Evolutionary conservation across 2,888 invertebrate species (phyloP).

Genomic region (Mallateleia sp.): DNA sequence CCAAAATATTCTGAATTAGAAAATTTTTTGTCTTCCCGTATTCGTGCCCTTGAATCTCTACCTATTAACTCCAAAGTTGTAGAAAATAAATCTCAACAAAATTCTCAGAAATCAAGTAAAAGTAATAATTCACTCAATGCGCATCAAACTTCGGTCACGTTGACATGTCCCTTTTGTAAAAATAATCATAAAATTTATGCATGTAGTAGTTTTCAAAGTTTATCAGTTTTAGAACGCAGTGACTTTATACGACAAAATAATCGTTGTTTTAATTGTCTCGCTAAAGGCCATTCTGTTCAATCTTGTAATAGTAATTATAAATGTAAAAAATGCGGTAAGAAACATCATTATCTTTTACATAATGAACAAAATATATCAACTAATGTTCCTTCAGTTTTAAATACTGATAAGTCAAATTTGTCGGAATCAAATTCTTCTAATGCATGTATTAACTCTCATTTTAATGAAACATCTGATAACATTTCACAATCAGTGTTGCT

Average conservation of each 20-base stretch:
- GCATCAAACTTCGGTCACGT: too few species aligned
- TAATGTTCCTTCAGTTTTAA: not conserved
- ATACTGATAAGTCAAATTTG: not conserved
- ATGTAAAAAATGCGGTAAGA: constrained; percentile 11
- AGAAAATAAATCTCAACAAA: too few species aligned
- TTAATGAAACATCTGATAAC: not conserved
- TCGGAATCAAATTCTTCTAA: not conserved
- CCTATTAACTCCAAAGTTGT: too few species aligned
- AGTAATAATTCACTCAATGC: too few species aligned
- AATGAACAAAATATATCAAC: not conserved
- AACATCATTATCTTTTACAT: constrained; percentile 46
- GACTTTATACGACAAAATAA: constrained; percentile 13
- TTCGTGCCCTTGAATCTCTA: constrained; percentile 11
- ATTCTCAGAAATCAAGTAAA: too few species aligned
- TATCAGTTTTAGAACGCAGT: not conserved
- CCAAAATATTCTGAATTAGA: constrained; percentile 5
- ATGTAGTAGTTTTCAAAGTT: constrained; percentile 4
- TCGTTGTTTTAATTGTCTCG: constrained; percentile 26
- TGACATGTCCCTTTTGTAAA: constrained; percentile 29
- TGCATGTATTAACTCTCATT: not conserved
- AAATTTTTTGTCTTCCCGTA: constrained; percentile 3
- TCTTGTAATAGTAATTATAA: not conserved
- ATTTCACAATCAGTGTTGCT: constrained; percentile 38
- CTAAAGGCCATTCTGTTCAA: not conserved
- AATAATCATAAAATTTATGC: constrained; percentile 24